Conservation (phyloP, 2,797 vertebrate genomes). For the Thalassophryne amazonica region DNA sequence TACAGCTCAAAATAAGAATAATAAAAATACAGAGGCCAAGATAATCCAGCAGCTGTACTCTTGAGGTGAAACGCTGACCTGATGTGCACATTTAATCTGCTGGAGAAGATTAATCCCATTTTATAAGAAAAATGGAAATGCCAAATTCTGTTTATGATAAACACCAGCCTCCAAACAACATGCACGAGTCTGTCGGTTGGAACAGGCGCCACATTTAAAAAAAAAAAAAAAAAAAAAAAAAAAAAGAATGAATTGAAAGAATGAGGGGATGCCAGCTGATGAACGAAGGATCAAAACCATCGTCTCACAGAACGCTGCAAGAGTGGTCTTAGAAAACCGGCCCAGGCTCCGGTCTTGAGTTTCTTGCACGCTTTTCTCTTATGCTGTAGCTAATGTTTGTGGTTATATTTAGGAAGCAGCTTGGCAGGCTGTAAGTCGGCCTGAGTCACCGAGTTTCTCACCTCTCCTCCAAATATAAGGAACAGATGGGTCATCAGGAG, state of each 20-base stretch:
- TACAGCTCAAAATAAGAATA: not conserved
- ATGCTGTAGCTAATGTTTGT: constrained; percentile 41
- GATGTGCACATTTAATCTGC: constrained; percentile 23
- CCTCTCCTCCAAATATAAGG: constrained; percentile 31
- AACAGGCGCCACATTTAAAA: no score
- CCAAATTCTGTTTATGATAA: not conserved
- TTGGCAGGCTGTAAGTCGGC: constrained; percentile 38
- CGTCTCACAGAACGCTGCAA: not conserved
- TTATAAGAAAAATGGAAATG: constrained; percentile 2
- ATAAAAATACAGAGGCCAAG: not conserved
- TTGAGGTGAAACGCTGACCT: constrained; percentile 6
- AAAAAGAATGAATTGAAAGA: not conserved
- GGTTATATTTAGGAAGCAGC: constrained; percentile 47
- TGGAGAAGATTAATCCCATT: constrained; percentile 7
- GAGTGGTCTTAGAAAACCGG: constrained; percentile 8
- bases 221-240: no score
- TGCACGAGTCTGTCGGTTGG: not conserved
- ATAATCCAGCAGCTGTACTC: constrained; percentile 10
- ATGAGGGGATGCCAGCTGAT: not conserved
- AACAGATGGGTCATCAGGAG: constrained; percentile 28
- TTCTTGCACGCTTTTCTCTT: constrained; percentile 8
- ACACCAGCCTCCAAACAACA: not conserved
- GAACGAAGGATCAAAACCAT: not conserved
- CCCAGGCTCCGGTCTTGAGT: not conserved
- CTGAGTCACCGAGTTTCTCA: constrained; percentile 49